Evolutionary conservation across 2,888 invertebrate species (phyloP).

Genomic region (Lithophane semibrunnea): DNA sequence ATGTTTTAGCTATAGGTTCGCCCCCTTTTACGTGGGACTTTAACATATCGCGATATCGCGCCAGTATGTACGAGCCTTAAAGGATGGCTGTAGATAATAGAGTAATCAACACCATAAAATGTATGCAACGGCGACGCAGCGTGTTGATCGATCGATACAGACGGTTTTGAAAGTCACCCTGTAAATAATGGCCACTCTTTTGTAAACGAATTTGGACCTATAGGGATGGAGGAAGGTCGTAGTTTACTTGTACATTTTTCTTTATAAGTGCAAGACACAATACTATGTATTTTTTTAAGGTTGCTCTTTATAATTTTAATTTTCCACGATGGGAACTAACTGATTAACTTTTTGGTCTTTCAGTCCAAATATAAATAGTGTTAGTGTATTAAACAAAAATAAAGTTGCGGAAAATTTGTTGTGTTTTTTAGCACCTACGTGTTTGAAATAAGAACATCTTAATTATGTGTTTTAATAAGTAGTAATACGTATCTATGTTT

Average conservation of each 20-base stretch:
- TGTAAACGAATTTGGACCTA: slow-evolving; percentile 6
- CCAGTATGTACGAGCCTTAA: too few species aligned
- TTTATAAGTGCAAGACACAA: background rate
- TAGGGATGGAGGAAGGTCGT: background rate
- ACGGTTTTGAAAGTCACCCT: slow-evolving; percentile 45
- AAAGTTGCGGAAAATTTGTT: background rate
- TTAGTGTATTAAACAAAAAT: slow-evolving; percentile 1
- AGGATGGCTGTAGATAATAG: background rate
- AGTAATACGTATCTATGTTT: too few species aligned
- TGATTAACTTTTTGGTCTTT: slow-evolving; percentile 1
- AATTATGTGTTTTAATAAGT: too few species aligned
- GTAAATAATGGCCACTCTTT: slow-evolving; percentile 34
- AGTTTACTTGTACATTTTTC: background rate
- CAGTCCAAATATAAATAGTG: background rate
- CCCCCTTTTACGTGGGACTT: background rate
- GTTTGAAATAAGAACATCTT: slow-evolving; percentile 28
- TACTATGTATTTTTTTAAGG: background rate
- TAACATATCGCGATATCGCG: background rate
- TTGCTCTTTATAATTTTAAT: background rate
- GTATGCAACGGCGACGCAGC: slow-evolving; percentile 25
- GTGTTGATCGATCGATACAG: slow-evolving; percentile 14
- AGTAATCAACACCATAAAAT: slow-evolving; percentile 10
- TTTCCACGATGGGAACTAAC: background rate
- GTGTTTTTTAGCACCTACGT: background rate
- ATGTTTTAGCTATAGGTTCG: background rate